Conservation (phyloP, 2,113 vertebrate genomes). For the Paramormyrops kingsleyae region DNA sequence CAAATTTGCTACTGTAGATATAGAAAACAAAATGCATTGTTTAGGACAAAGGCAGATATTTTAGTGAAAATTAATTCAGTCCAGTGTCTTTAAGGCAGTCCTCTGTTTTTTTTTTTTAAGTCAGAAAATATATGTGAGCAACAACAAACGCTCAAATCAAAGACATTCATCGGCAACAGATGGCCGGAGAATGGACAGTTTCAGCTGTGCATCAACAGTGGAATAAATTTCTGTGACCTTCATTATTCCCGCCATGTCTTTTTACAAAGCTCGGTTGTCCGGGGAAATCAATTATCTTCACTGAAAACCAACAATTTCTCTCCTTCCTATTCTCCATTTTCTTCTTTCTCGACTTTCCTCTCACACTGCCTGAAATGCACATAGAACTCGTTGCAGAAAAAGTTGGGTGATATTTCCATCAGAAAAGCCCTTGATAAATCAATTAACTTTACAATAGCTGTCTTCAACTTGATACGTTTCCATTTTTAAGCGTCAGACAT, state of each 20-base stretch:
- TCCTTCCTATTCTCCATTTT: background rate
- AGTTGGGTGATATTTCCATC: background rate
- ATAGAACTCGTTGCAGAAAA: background rate
- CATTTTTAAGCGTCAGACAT: background rate
- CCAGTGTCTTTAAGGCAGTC: background rate
- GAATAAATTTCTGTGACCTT: slow-evolving; percentile 21
- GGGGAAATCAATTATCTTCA: slow-evolving; percentile 14
- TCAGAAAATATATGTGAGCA: background rate
- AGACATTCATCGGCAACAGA: background rate
- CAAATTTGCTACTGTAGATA: background rate
- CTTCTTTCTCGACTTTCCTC: background rate
- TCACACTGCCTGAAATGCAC: background rate
- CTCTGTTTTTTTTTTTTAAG: background rate
- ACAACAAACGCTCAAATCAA: background rate
- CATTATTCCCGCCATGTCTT: slow-evolving; percentile 12
- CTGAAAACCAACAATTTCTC: slow-evolving; percentile 8
- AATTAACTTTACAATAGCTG: slow-evolving; percentile 11
- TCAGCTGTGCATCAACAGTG: background rate
- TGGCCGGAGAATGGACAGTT: background rate
- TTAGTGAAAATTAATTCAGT: background rate
- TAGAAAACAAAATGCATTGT: background rate
- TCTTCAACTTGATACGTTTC: background rate
- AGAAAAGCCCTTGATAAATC: background rate
- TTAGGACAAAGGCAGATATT: background rate
- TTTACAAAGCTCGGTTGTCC: slow-evolving; percentile 18